A percentile compares a stretch with the other conserved stretches of the same genome.
Conservation (phyloP, 2,797 vertebrate genomes). For the Tangara arthus region DNA sequence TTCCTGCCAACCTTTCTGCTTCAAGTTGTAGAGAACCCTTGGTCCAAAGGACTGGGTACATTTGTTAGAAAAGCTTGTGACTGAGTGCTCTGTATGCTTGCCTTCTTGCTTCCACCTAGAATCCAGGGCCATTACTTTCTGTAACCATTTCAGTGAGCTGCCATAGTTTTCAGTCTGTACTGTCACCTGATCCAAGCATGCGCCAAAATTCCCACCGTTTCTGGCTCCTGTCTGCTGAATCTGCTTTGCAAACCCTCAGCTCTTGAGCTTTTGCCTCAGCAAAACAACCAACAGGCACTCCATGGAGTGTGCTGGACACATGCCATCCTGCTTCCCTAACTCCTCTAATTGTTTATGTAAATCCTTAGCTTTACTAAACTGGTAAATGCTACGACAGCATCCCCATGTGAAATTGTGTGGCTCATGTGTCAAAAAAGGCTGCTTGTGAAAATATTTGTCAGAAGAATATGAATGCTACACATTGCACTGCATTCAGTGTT, state of each 20-base stretch:
- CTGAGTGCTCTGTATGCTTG: constrained; percentile 77
- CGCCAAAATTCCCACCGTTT: constrained; percentile 77
- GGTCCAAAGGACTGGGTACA: constrained; percentile 27
- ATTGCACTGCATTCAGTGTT: constrained; percentile 75
- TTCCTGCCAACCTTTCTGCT: constrained; percentile 17
- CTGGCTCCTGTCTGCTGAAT: constrained; percentile 80
- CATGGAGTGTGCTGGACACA: constrained; percentile 68
- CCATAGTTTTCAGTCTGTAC: constrained; percentile 89
- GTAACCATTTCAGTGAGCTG: constrained; percentile 94
- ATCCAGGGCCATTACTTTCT: constrained; percentile 81
- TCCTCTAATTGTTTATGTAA: constrained; percentile 70
- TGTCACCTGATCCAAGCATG: constrained; percentile 84
- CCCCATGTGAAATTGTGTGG: constrained; percentile 78
- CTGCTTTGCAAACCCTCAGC: constrained; percentile 79
- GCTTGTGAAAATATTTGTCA: constrained; percentile 78
- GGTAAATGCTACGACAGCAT: constrained; percentile 72
- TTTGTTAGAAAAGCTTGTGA: constrained; percentile 70
- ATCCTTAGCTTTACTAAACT: constrained; percentile 72
- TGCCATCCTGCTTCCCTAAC: constrained; percentile 65
- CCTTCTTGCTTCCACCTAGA: constrained; percentile 79
- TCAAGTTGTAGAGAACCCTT: constrained; percentile 32
- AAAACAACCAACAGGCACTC: constrained; percentile 54
- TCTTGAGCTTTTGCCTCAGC: constrained; percentile 78
- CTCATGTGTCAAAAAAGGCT: constrained; percentile 80
- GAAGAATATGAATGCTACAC: constrained; percentile 75